Conservation (phyloP, 2,113 vertebrate species). For the Amphiprion percula region DNA sequence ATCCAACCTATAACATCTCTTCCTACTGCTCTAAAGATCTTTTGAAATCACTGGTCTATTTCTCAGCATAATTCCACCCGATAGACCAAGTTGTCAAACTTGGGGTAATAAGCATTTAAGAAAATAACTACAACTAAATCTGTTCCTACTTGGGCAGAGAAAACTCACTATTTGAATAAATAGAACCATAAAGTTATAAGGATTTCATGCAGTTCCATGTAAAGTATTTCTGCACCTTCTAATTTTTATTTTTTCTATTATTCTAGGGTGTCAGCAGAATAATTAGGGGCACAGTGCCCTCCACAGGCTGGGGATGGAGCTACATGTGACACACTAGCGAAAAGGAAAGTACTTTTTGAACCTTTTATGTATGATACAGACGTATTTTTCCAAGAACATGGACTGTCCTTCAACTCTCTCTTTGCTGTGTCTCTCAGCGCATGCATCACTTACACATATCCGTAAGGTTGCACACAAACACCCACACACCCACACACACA, state of each 20-base stretch:
- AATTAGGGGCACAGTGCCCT: slow-evolving; percentile 71
- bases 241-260: not conserved
- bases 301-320: slow-evolving; percentile 63
- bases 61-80: not conserved
- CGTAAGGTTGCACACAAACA: not conserved
- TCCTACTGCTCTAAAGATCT: too few species aligned
- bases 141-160: too few species aligned
- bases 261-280: slow-evolving; percentile 25
- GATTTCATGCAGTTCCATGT: not conserved
- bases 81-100: not conserved
- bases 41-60: not conserved
- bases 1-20: too few species aligned
- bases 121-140: not conserved
- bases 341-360: slow-evolving; percentile 29
- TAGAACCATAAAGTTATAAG: not conserved
- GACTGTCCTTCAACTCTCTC: slow-evolving; percentile 68
- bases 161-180: not conserved
- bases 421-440: slow-evolving; percentile 23
- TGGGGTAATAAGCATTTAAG: too few species aligned
- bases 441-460: slow-evolving; percentile 36
- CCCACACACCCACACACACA: not conserved
- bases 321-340: slow-evolving; percentile 24
- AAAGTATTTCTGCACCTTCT: not conserved
- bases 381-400: slow-evolving; percentile 43
- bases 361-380: slow-evolving; percentile 21